These are phyloP conservation scores for Lycaon pictus DNA, from an alignment of 2,113 vertebrate genomes.

Conservation along the genomic window DNA sequence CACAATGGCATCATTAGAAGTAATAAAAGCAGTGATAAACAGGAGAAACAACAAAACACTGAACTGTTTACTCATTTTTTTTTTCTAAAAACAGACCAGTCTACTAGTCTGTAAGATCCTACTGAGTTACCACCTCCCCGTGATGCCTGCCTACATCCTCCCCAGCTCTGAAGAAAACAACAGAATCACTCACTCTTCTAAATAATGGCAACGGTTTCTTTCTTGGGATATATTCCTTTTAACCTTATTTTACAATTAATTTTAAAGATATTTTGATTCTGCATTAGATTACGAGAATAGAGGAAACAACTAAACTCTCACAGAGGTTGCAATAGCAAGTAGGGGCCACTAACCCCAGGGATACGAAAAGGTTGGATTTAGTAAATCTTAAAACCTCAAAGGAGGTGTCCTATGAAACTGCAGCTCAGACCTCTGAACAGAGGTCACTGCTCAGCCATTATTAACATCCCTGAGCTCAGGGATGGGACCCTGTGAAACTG, in stretches of 20 bases:
- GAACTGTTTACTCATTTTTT: background rate
- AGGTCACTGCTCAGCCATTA: background rate
- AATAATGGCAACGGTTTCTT: background rate
- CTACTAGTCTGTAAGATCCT: background rate
- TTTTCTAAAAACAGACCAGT: background rate
- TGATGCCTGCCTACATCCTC: background rate
- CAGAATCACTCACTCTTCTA: background rate
- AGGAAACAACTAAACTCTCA: background rate
- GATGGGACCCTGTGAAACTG: background rate
- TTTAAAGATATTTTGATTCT: background rate
- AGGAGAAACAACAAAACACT: background rate
- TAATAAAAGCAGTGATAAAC: background rate
- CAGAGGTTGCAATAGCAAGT: background rate
- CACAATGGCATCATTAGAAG: background rate
- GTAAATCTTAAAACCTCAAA: background rate
- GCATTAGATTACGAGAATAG: background rate
- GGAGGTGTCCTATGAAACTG: background rate
- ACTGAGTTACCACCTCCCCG: background rate
- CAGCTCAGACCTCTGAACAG: background rate
- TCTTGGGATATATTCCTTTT: background rate
- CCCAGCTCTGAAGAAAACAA: background rate
- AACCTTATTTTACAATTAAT: background rate
- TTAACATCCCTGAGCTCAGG: background rate
- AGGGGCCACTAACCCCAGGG: background rate
- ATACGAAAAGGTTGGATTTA: background rate